phyloP scores from a whole-genome alignment of 2,113 vertebrate species.

The Myiopsitta monachus region DNA sequence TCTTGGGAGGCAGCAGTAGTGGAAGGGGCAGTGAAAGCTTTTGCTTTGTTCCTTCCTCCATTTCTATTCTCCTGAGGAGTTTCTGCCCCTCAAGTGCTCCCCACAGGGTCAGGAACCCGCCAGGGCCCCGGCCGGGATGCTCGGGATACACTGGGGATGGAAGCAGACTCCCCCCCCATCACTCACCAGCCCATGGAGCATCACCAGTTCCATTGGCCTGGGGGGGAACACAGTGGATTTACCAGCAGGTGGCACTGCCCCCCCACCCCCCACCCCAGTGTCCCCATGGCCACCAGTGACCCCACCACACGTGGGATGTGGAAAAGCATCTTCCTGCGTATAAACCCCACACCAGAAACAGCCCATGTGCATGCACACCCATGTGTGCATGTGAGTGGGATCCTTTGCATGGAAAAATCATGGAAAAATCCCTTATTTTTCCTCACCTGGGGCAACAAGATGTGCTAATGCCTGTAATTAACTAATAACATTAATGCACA shows the following conservation, averaged over 20 bases:
- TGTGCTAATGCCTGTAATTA: accelerated
- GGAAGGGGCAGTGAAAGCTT: not conserved
- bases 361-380: accelerated
- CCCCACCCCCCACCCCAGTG: not conserved
- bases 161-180: not conserved
- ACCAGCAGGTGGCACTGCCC: not conserved
- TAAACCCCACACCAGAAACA: not conserved
- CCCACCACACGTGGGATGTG: accelerated
- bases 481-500: accelerated
- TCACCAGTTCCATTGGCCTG: not conserved
- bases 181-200: not conserved
- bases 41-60: not conserved
- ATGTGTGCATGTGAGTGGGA: accelerated
- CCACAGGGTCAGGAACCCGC: too few relatives aligned
- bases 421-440: not conserved
- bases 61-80: not conserved
- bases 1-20: not conserved
- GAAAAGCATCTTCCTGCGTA: not conserved
- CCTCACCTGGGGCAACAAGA: not conserved
- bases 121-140: accelerated
- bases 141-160: accelerated
- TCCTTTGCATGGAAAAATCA: not conserved
- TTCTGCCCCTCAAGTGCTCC: not conserved
- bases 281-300: not conserved
- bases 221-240: not conserved